Evolutionary conservation across 2,888 invertebrate species (phyloP).

Genomic region (Nineta flava): DNA sequence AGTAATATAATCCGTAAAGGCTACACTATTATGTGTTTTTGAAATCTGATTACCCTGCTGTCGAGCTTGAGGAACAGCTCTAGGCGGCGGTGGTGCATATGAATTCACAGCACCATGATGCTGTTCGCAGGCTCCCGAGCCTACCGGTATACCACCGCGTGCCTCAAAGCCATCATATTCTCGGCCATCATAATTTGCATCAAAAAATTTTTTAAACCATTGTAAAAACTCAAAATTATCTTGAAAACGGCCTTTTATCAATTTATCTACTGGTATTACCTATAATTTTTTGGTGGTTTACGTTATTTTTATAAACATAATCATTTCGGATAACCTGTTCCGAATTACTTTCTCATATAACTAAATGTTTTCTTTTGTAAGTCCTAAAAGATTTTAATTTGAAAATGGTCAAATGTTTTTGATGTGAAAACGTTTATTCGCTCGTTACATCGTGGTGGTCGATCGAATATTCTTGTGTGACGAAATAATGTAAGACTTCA

Average conservation of each 20-base stretch:
- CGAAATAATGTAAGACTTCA: too few relatives aligned
- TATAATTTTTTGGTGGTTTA: slow-evolving; percentile 30
- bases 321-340: too few relatives aligned
- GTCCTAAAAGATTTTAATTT: too few relatives aligned
- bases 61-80: background rate
- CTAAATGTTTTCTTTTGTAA: too few relatives aligned
- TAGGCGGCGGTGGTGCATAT: background rate
- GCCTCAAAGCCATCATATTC: slow-evolving; percentile 89
- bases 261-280: slow-evolving; percentile 98
- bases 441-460: too few relatives aligned
- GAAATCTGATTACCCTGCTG: slow-evolving; percentile 6
- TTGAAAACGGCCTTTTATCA: slow-evolving; percentile 98
- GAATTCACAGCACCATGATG: slow-evolving; percentile 2
- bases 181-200: slow-evolving; percentile 97
- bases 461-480: too few relatives aligned
- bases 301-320: background rate
- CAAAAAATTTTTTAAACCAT: slow-evolving; percentile 99
- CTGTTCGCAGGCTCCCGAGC: slow-evolving; percentile 37
- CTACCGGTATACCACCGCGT: slow-evolving; percentile 67
- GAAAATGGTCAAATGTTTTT: too few relatives aligned
- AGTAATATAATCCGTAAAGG: background rate
- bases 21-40: background rate
- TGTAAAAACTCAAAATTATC: slow-evolving; percentile 99
- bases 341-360: too few relatives aligned
- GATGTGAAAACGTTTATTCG: too few relatives aligned